Conservation (phyloP, 2,113 vertebrate species). For the Nycticebus coucang region DNA sequence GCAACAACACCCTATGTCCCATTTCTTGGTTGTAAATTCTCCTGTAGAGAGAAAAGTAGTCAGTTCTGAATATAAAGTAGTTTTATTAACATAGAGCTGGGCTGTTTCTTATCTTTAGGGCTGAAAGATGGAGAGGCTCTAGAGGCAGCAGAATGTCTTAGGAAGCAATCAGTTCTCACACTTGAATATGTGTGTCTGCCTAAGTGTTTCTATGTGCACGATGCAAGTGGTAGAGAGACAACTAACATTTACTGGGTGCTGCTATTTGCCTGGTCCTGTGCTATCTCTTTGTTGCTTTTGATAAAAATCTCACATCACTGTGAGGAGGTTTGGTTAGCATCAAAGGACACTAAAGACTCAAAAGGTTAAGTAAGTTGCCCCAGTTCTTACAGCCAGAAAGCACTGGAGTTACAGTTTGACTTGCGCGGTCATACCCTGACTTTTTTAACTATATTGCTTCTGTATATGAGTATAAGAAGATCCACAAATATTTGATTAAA, state of each 20-base stretch:
- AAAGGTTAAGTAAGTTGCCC: background rate
- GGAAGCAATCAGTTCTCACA: background rate
- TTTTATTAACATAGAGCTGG: background rate
- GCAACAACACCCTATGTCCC: background rate
- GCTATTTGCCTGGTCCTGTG: background rate
- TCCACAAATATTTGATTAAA: background rate
- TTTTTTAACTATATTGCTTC: background rate
- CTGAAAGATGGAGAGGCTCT: background rate
- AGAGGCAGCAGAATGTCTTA: background rate
- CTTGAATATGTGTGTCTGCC: background rate
- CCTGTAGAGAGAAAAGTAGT: background rate
- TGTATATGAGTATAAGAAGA: background rate
- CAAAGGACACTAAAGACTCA: background rate
- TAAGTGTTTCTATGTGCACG: background rate
- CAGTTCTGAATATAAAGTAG: slow-evolving; percentile 32
- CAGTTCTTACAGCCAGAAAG: background rate
- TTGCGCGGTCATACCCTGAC: background rate
- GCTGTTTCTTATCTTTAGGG: background rate
- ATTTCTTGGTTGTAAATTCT: background rate
- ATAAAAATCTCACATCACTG: background rate
- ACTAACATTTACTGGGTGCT: background rate
- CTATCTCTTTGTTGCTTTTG: background rate
- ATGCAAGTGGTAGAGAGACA: background rate
- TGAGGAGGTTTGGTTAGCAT: background rate
- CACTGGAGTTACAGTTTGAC: background rate